These are phyloP conservation scores for Cyphomyrmex costatus DNA, from an alignment of 1,140 invertebrate species.

Conservation along the genomic window DNA sequence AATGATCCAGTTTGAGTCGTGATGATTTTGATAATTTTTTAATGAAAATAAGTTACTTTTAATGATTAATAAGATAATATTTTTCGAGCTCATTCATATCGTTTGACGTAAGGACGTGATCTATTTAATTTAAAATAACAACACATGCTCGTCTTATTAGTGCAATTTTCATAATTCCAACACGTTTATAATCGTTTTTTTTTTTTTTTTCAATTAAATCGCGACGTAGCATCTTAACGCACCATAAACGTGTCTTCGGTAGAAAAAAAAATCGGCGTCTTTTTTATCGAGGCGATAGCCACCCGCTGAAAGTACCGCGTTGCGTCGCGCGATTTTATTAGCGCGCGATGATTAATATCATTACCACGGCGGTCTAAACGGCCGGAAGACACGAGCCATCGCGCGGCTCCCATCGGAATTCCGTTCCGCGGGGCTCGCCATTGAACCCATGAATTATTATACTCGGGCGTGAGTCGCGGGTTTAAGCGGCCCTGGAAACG, in stretches of 20 bases:
- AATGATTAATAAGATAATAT: no score
- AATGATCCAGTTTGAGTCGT: no score
- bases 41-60: no score
- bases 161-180: background rate
- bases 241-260: background rate
- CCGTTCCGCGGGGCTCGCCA: slow-evolving; percentile 68
- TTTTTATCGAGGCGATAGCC: background rate
- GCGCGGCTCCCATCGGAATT: slow-evolving; percentile 68
- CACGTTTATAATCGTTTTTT: background rate
- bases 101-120: no score
- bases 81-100: no score
- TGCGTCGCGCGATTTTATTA: slow-evolving; percentile 39
- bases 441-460: slow-evolving; percentile 77
- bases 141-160: no score
- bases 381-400: slow-evolving; percentile 58
- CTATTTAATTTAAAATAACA: no score
- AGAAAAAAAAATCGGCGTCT: background rate
- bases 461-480: slow-evolving; percentile 75
- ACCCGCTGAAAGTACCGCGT: background rate
- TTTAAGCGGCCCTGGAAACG: slow-evolving; percentile 76
- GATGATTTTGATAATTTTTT: no score
- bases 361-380: slow-evolving; percentile 36
- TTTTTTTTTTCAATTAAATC: background rate
- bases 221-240: background rate
- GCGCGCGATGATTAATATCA: slow-evolving; percentile 51